Percentiles rank a stretch among this genome's conserved stretches.
phyloP scores from a whole-genome alignment of 2,888 invertebrate genomes.

The Drosophila dives region DNA sequence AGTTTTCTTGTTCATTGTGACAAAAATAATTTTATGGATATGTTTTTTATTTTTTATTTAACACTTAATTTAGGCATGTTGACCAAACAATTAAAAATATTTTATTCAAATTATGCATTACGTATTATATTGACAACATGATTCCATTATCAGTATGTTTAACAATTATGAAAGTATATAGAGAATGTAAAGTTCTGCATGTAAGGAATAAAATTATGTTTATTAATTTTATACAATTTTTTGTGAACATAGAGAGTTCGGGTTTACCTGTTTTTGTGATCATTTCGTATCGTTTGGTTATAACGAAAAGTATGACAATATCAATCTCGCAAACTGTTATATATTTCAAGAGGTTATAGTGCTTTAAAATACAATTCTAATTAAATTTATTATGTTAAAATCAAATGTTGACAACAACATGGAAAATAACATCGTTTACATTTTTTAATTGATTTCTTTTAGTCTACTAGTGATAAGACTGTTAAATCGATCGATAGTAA shows the following conservation, averaged over 20 bases:
- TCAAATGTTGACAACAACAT: not conserved
- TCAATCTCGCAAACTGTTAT: not conserved
- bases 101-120: not conserved
- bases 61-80: not conserved
- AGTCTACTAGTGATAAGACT: no score
- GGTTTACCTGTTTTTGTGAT: not conserved
- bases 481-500: no score
- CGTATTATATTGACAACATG: not conserved
- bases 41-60: not conserved
- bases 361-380: not conserved
- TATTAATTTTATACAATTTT: not conserved
- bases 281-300: not conserved
- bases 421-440: rapidly evolving
- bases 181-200: not conserved
- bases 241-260: not conserved
- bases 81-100: not conserved
- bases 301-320: not conserved
- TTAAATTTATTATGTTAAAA: not conserved
- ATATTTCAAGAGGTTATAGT: not conserved
- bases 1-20: not conserved
- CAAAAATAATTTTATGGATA: not conserved
- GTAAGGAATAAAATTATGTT: not conserved
- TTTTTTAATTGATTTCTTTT: not conserved
- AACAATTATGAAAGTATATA: not conserved
- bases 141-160: not conserved